Base-by-base conservation (phyloP, 2,113 vertebrate genomes). In the Embiotoca jacksoni region DNA sequence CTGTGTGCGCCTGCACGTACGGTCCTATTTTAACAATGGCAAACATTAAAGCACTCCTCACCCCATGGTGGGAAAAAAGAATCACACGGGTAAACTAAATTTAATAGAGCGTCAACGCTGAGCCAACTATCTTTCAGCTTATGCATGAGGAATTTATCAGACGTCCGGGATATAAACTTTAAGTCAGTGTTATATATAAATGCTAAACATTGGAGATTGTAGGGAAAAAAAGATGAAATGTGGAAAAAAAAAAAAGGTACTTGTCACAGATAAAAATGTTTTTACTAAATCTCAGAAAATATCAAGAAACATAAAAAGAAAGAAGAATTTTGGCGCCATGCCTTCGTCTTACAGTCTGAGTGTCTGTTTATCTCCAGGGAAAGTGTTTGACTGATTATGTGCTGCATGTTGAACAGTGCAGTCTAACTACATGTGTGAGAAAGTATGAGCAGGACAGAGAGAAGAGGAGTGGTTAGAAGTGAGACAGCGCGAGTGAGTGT, bases 391-490 rank as follows among this genome's bases (percentile, higher is more conserved):
- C 36, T 80, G 83, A 88, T 84, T 61, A 75, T 68, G 64, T 67
- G 85, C 71, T 80, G 60, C 49, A 41, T 41, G 41, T 71, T 77
- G 74, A n/a, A 7, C 33, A 44, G 67, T 54, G 54, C 0, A 2
- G 72, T 74, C 46, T 68, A 61, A 63, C 71, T 52, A 39, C 56
- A 78, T 82, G 72, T 81, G 80, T 85, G 85, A 82, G 81, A 85
- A 81, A 67, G 83, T 65, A 69, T 65, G 76, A 69, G 56, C n/a
- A 72, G 64, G 60, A 59, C 66, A 61, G 58, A 58, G 62, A 61
- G 54, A 5, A 15, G 57, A 75, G 52, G 77, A 75, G 84, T 63
- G 80, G 60, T 16, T 76, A 66, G 16, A 72, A 62, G 41, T n/a
- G 65, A 81, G 75, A 58, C n/a, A 49, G 59, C 15, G 65, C 55